A percentile compares a stretch with the other conserved stretches of the same genome.
These are phyloP conservation scores for Drosophila seclusa DNA, from an alignment of 2,888 invertebrate genomes.

Conservation along the genomic window DNA sequence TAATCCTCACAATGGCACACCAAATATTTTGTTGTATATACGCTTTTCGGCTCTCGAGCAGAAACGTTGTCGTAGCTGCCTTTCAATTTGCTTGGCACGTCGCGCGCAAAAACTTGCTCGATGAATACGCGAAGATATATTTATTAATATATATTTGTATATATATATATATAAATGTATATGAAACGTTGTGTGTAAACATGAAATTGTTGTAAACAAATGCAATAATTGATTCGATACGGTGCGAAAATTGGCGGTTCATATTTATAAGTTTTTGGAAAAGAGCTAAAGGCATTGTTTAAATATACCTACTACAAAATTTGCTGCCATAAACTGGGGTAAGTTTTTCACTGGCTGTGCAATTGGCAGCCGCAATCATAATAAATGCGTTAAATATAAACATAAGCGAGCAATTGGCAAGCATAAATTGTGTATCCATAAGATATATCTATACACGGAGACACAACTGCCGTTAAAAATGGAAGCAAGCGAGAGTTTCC, in stretches of 20 bases:
- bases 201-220: slow-evolving; percentile 48
- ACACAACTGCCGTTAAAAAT: slow-evolving; percentile 44
- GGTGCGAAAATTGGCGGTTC: slow-evolving; percentile 25
- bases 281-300: slow-evolving; percentile 5
- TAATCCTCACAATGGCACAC: slow-evolving; percentile 62
- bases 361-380: slow-evolving; percentile 35
- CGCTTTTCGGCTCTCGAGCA: slow-evolving; percentile 78
- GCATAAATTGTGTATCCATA: slow-evolving; percentile 76
- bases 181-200: slow-evolving; percentile 22
- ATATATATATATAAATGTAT: slow-evolving; percentile 11
- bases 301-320: slow-evolving; percentile 1
- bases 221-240: slow-evolving; percentile 30
- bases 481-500: slow-evolving; percentile 42
- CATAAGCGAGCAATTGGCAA: slow-evolving; percentile 63
- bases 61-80: slow-evolving; percentile 74
- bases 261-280: slow-evolving; percentile 13
- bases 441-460: slow-evolving; percentile 51
- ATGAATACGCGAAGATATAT: slow-evolving; percentile 31
- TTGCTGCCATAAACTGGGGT: slow-evolving; percentile 56
- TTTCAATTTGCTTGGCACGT: slow-evolving; percentile 64
- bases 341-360: slow-evolving; percentile 34
- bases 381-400: slow-evolving; percentile 52
- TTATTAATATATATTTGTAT: slow-evolving; percentile 3
- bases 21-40: slow-evolving; percentile 75
- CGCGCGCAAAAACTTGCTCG: slow-evolving; percentile 65